Conservation (phyloP, 2,113 vertebrate species). For the Columbina picui region DNA sequence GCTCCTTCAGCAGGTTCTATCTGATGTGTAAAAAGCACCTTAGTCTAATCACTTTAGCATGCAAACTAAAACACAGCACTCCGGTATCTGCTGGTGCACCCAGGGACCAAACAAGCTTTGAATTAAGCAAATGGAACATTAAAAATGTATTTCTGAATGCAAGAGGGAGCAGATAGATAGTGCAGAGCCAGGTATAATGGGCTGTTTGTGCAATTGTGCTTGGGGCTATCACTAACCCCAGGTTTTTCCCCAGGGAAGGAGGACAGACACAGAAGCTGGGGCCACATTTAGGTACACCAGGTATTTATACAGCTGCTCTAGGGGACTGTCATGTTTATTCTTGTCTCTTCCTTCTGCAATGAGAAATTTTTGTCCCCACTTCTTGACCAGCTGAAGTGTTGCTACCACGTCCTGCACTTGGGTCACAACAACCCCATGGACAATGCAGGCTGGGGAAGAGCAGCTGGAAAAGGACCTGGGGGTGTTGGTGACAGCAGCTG, state of each 20-base stretch:
- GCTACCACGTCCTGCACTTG: no score
- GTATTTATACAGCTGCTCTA: neutral
- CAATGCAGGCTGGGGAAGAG: no score
- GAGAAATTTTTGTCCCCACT: neutral
- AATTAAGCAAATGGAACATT: slow-evolving; percentile 24
- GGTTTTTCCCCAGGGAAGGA: neutral
- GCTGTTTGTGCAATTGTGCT: neutral
- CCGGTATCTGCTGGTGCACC: neutral
- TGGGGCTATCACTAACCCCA: neutral
- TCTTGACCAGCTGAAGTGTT: neutral
- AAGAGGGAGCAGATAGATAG: neutral
- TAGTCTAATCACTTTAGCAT: neutral
- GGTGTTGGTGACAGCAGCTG: no score
- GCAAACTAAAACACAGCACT: neutral
- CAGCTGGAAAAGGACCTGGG: no score
- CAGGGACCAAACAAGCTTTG: neutral
- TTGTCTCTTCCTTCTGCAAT: neutral
- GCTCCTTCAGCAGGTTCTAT: neutral
- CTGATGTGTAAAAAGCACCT: neutral
- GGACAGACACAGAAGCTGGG: neutral
- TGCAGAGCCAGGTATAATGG: neutral
- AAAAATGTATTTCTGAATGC: slow-evolving; percentile 35
- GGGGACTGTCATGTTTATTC: neutral
- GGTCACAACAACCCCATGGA: no score
- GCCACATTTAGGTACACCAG: neutral